Conservation (phyloP, 2,113 vertebrate genomes). For the Trinectes maculatus region DNA sequence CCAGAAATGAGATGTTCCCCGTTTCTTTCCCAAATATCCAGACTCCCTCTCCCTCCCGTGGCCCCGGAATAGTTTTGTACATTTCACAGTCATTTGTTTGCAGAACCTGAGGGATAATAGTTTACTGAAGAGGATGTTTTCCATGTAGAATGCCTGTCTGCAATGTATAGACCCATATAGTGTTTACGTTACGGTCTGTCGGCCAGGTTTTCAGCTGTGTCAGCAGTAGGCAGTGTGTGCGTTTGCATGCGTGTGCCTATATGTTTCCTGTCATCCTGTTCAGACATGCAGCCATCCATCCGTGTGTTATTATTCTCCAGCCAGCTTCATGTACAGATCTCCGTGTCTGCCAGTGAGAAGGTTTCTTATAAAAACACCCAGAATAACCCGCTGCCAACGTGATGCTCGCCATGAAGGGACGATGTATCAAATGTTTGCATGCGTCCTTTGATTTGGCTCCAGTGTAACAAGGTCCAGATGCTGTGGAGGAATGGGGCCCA, state of each 20-base stretch:
- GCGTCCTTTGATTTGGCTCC: constrained; percentile 68
- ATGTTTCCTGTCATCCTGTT: constrained; percentile 30
- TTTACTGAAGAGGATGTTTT: constrained; percentile 29
- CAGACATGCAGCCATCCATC: constrained; percentile 42
- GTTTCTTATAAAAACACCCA: constrained; percentile 51
- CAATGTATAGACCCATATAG: constrained; percentile 13
- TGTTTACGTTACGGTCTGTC: constrained; percentile 27
- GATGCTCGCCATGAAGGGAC: constrained; percentile 51
- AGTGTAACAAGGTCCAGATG: constrained; percentile 79
- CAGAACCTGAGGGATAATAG: constrained; percentile 3
- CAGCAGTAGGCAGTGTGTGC: constrained; percentile 26
- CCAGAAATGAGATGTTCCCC: too few relatives aligned
- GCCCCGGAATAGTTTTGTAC: neutral
- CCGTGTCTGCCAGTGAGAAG: constrained; percentile 20
- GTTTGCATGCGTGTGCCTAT: neutral
- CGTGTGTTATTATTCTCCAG: constrained; percentile 26
- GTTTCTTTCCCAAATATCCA: too few relatives aligned
- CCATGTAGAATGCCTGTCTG: neutral
- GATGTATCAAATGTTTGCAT: constrained; percentile 76
- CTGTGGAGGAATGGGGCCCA: constrained; percentile 23
- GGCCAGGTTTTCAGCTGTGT: constrained; percentile 17
- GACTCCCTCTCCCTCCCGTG: too few relatives aligned
- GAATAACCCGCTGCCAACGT: constrained; percentile 35
- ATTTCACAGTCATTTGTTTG: neutral
- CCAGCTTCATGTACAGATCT: constrained; percentile 1